phyloP scores from a whole-genome alignment of 1,140 invertebrate genomes.

The Bombus polaris region DNA sequence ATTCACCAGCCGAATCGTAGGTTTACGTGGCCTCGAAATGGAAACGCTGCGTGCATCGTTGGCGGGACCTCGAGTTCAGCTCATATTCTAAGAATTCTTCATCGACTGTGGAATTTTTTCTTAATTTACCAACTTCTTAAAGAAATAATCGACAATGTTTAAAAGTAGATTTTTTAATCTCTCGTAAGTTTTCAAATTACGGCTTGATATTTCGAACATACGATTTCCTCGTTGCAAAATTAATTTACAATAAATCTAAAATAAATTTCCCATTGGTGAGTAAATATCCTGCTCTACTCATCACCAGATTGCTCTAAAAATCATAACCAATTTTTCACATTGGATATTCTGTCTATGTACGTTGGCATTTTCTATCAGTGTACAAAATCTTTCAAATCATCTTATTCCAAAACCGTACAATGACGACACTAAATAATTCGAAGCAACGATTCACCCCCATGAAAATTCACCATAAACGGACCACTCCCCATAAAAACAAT shows the following conservation, averaged over 20 bases:
- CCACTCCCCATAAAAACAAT: background rate
- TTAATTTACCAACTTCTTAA: background rate
- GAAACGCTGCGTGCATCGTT: background rate
- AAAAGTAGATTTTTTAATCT: background rate
- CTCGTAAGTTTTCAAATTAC: background rate
- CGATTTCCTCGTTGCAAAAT: no score
- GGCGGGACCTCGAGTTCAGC: background rate
- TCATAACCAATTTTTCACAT: background rate
- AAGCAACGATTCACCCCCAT: background rate
- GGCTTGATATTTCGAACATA: no score
- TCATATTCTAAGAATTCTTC: background rate
- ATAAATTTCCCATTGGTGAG: no score
- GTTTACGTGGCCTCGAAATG: constrained; percentile 37
- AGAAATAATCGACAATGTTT: no score
- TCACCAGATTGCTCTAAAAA: no score
- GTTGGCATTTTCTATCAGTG: background rate
- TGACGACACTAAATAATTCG: background rate
- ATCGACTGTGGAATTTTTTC: background rate
- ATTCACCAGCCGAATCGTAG: constrained; percentile 35
- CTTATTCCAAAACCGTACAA: background rate
- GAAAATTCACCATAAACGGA: background rate
- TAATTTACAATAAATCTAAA: no score
- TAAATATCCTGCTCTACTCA: no score
- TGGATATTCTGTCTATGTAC: no score
- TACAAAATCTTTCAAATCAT: background rate